Conservation (phyloP, 2,113 vertebrate species). For the Dascyllus trimaculatus region DNA sequence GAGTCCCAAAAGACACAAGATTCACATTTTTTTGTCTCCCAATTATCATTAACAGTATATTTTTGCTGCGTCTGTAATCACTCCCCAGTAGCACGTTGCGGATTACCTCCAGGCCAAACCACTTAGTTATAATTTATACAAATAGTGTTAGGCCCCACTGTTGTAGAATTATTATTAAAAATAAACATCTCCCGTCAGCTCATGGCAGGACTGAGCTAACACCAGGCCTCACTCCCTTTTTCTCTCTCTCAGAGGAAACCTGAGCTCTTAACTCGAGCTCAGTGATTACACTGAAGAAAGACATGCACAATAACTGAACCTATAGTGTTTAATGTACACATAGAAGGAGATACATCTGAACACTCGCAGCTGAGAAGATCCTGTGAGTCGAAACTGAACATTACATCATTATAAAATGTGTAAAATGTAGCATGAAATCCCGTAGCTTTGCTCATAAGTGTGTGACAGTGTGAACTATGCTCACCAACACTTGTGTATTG, state of each 20-base stretch:
- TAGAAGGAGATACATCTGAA: neutral
- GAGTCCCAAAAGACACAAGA: conserved; percentile 48
- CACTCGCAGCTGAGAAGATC: neutral
- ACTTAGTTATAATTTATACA: conserved; percentile 82
- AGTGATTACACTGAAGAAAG: conserved; percentile 64
- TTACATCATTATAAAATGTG: conserved; percentile 3
- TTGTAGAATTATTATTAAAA: conserved; percentile 84
- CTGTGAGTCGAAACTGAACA: neutral
- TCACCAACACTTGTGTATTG: conserved; percentile 48
- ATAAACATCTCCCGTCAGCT: conserved; percentile 74
- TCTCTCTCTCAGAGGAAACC: conserved; percentile 68
- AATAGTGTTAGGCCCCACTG: conserved; percentile 69
- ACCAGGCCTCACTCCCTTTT: conserved; percentile 32
- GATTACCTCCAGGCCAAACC: conserved; percentile 78
- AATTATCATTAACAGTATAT: conserved; percentile 77
- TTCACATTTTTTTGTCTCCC: conserved; percentile 51
- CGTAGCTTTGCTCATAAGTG: conserved; percentile 36
- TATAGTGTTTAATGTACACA: neutral
- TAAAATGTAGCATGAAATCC: conserved; percentile 46
- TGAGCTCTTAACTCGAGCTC: conserved; percentile 47
- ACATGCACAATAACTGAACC: neutral
- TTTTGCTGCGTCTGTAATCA: conserved; percentile 74
- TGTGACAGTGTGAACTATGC: conserved; percentile 57
- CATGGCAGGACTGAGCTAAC: conserved; percentile 50
- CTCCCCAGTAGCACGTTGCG: conserved; percentile 67